Evolutionary conservation across 2,797 vertebrate species (phyloP).

Genomic region (Clarias pachynema): DNA sequence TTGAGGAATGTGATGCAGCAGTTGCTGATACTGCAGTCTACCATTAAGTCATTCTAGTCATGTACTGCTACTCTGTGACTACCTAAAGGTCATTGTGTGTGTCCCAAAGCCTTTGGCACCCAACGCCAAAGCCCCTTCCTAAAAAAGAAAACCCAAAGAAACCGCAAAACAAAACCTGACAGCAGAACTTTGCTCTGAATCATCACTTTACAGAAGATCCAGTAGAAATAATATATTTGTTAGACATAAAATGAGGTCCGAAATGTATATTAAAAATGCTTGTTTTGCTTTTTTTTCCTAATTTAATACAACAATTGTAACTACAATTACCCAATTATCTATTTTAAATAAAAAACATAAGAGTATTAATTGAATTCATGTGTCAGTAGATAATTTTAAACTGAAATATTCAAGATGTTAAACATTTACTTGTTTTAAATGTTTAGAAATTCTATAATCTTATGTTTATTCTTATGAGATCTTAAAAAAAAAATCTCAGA

Average conservation of each 20-base stretch:
- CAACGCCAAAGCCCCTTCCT: constrained; percentile 2
- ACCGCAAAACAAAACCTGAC: constrained; percentile 24
- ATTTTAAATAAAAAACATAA: neutral
- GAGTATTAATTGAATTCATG: neutral
- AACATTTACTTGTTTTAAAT: neutral
- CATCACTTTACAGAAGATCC: constrained; percentile 43
- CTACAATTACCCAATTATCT: neutral
- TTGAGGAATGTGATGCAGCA: constrained; percentile 3
- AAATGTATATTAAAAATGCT: neutral
- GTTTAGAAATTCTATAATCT: neutral
- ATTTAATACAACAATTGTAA: neutral
- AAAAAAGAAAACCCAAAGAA: neutral
- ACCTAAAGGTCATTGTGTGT: constrained; percentile 19
- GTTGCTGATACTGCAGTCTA: constrained; percentile 21
- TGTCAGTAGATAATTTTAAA: neutral
- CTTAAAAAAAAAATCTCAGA: neutral
- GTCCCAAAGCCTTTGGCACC: constrained; percentile 19
- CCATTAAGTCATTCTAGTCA: constrained; percentile 8
- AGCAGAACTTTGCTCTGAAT: constrained; percentile 28
- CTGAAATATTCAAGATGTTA: neutral
- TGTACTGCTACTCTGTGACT: constrained; percentile 28
- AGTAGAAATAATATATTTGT: constrained; percentile 28
- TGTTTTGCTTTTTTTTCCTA: neutral
- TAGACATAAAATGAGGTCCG: neutral
- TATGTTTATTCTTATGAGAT: neutral